Evolutionary conservation across 2,797 vertebrate genomes (phyloP).

Genomic region (Lophotriccus pileatus): DNA sequence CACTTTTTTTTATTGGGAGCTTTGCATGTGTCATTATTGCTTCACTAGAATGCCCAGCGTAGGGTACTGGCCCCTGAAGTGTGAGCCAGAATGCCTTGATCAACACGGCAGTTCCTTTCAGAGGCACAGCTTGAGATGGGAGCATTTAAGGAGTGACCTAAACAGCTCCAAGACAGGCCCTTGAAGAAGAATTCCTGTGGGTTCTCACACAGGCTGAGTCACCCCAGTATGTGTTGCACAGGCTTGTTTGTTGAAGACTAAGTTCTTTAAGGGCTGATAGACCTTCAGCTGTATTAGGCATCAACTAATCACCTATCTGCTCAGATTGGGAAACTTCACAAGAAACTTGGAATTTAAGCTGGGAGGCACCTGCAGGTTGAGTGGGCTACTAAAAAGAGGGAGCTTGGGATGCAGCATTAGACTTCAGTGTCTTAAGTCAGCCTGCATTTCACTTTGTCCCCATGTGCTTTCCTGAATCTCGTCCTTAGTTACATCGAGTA

Average conservation of each 20-base stretch:
- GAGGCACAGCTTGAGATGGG: rapidly evolving
- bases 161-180: neutral
- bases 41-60: neutral
- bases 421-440: neutral
- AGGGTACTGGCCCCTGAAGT: neutral
- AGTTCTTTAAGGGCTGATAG: neutral
- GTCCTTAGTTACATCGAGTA: neutral
- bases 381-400: neutral
- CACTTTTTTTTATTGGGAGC: neutral
- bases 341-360: neutral
- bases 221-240: rapidly evolving
- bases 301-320: neutral
- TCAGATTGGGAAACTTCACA: neutral
- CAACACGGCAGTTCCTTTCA: neutral
- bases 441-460: neutral
- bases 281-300: neutral
- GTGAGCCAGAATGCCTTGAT: neutral
- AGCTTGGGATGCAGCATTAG: neutral
- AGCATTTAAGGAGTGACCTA: neutral
- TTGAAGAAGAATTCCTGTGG: neutral
- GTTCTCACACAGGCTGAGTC: neutral
- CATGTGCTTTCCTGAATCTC: neutral
- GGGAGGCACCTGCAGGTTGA: neutral
- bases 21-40: neutral
- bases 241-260: neutral